Evolutionary conservation across 2,797 vertebrate species (phyloP), one percentile per base, ranked within the genome.

Genomic region (Pogonophryne albipinna): DNA sequence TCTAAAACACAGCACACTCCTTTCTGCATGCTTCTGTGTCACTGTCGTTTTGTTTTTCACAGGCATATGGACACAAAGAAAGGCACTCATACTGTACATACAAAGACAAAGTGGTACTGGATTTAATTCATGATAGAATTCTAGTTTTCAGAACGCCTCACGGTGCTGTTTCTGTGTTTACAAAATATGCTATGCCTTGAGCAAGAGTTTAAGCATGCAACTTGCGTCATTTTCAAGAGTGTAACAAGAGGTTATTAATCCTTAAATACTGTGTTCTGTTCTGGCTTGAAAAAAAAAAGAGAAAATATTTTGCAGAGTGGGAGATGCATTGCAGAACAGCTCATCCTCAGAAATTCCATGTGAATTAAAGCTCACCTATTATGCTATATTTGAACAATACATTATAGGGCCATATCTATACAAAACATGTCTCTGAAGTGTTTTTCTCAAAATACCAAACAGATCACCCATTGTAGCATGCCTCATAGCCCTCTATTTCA

Each of bases 1-100:
- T 70, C 79, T 85, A 64, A 64, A 84, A 84, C 68, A 78, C 66
- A 20, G 46, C 79, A 12, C 64, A 44, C 66, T 72, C 50, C 76
- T 72, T 51, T 68, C 70, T 83, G 71, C 66, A 74, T 59, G 66
- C 50, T 41, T 53, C 58, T 65, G 59, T 66, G 66, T 57, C 42
- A 4, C 75, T 44, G 59, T 6, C 71, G 69, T 57, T 79, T 76
- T 78, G 72, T 77, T 65, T 80, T 79, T 66, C 69, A 71, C 62
- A 76, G 12, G 0, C 10, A 10, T 31, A 57, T 53, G 64, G 64
- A 15, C 13, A 11, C 57, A 62, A 20, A 49, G 9, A 42, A 45
- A 51, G 3, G 16, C 9, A 34, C 17, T 66, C 49, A 55, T 10
- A 27, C 27, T 27, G 27, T 27, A 65, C 49, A 10, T 10, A 31